phyloP scores from a whole-genome alignment of 2,797 vertebrate species.

The Pangasius mekongensis region DNA sequence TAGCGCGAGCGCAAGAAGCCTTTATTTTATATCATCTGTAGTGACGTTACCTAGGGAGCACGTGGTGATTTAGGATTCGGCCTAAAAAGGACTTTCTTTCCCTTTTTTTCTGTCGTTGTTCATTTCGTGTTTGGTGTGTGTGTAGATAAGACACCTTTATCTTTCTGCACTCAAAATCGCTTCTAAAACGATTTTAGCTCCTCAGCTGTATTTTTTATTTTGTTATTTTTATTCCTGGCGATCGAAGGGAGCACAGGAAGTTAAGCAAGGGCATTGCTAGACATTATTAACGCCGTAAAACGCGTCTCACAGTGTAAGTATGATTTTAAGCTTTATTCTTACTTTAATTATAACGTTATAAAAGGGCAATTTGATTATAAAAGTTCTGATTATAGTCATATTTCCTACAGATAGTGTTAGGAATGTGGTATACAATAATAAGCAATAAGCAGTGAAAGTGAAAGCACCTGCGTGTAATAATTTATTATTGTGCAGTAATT shows the following conservation, averaged over 20 bases:
- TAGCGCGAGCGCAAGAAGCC: background rate
- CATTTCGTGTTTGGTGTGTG: background rate
- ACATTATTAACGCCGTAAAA: background rate
- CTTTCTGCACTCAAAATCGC: background rate
- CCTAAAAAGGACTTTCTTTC: too few relatives aligned
- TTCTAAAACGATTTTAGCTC: background rate
- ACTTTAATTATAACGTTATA: background rate
- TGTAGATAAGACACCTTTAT: background rate
- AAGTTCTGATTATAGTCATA: background rate
- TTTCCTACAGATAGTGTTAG: background rate
- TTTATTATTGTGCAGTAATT: background rate
- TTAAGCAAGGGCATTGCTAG: too few relatives aligned
- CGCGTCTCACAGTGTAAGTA: conserved; percentile 3
- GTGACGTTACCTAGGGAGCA: background rate
- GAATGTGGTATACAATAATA: background rate
- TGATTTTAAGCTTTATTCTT: background rate
- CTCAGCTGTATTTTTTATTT: background rate
- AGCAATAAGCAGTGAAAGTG: conserved; percentile 14
- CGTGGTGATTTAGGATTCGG: background rate
- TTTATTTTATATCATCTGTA: background rate
- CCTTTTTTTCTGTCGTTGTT: background rate
- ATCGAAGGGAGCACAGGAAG: background rate
- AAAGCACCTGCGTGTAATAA: background rate
- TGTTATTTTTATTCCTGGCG: background rate
- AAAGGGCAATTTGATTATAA: background rate